Evolutionary conservation across 53 echinoderm and acorn worm species (phyloP).

Genomic region (Crossaster papposus): DNA sequence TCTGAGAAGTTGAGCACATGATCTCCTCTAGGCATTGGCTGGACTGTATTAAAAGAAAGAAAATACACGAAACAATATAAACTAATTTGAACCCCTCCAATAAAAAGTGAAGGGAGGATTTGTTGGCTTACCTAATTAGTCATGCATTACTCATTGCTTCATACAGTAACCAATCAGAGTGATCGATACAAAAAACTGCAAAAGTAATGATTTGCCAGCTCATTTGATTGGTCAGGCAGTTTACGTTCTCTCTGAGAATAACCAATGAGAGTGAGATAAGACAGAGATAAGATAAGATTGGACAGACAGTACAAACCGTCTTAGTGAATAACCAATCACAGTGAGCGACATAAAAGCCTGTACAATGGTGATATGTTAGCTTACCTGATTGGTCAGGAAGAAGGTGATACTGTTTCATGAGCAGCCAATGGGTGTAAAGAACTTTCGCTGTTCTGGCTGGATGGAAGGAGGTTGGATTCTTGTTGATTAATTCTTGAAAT

Average conservation of each 20-base stretch:
- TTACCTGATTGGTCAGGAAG: constrained; percentile 99
- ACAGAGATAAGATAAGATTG: no score
- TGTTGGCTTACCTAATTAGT: not conserved
- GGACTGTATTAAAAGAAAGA: constrained; percentile 59
- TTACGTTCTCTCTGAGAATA: not conserved
- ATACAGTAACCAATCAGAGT: not conserved
- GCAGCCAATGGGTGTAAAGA: constrained; percentile 83
- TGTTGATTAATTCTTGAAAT: constrained; percentile 90
- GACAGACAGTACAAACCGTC: no score
- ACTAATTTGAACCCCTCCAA: not conserved
- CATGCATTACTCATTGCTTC: not conserved
- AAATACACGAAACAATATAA: not conserved
- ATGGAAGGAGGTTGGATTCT: constrained; percentile 86
- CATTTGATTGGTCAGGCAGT: not conserved
- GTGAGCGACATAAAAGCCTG: no score
- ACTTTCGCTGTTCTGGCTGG: constrained; percentile 88
- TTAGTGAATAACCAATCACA: no score
- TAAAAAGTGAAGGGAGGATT: not conserved
- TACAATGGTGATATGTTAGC: not conserved
- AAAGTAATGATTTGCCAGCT: not conserved
- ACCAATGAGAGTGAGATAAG: not conserved
- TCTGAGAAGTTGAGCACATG: constrained; percentile 97
- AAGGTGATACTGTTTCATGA: constrained; percentile 97
- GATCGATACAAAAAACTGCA: not conserved
- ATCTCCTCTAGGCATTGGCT: constrained; percentile 98